A percentile compares a stretch with the other conserved stretches of the same genome.
phyloP scores from a whole-genome alignment of 2,888 invertebrate genomes.

The Dasypogon diadema region DNA sequence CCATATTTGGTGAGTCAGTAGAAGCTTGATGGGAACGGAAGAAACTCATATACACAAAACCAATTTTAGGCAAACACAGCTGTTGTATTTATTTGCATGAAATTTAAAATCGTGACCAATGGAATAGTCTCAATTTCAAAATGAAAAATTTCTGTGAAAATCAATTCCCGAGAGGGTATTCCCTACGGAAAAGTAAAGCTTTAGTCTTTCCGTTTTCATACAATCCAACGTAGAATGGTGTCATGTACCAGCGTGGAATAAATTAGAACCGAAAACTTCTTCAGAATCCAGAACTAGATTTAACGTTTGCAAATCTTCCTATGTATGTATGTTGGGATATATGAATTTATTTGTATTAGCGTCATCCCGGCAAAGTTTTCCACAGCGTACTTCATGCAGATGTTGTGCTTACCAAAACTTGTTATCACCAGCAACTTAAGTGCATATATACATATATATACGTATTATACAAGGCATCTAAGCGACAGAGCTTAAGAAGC shows the following conservation, averaged over 20 bases:
- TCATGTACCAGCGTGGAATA: conserved; percentile 49
- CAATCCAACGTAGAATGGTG: conserved; percentile 28
- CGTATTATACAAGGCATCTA: conserved; percentile 23
- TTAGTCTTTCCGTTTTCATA: conserved; percentile 7
- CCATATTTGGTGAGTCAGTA: not conserved
- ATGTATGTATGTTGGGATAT: not conserved
- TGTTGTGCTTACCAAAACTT: conserved; percentile 50
- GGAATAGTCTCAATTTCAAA: conserved; percentile 19
- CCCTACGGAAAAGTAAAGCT: conserved; percentile 1
- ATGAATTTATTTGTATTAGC: conserved; percentile 42
- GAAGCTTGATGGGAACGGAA: not conserved
- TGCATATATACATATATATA: conserved; percentile 33
- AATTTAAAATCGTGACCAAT: conserved; percentile 42
- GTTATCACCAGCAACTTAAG: conserved; percentile 42
- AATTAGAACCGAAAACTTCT: conserved; percentile 48
- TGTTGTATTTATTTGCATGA: conserved; percentile 44
- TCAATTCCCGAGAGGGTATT: conserved; percentile 27
- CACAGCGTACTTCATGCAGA: conserved; percentile 45
- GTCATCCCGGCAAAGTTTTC: conserved; percentile 31
- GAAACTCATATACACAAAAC: conserved; percentile 27
- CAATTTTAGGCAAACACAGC: conserved; percentile 29
- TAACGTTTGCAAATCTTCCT: conserved; percentile 38
- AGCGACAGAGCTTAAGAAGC: conserved; percentile 40
- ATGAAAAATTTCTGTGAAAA: conserved; percentile 39
- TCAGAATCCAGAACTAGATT: conserved; percentile 35